Conservation (phyloP, 2,797 vertebrate genomes). For the Trachurus trachurus region DNA sequence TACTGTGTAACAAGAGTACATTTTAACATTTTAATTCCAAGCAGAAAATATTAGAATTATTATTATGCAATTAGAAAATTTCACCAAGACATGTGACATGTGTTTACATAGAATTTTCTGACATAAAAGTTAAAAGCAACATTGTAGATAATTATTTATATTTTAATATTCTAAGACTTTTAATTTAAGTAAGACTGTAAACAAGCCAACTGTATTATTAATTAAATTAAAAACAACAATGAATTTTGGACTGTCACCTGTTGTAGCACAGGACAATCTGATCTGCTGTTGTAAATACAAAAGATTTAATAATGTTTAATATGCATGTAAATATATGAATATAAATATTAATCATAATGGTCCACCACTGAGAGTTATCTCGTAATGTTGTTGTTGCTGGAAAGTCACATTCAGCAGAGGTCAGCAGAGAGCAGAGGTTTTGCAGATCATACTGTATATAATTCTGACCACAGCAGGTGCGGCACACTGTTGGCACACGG, state of each 20-base stretch:
- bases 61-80: neutral
- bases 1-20: neutral
- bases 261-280: neutral
- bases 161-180: neutral
- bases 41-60: neutral
- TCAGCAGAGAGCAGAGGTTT: slow-evolving; percentile 60
- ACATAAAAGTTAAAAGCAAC: neutral
- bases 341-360: neutral
- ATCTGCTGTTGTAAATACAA: neutral
- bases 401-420: slow-evolving; percentile 49
- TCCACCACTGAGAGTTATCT: neutral
- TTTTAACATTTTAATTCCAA: slow-evolving; percentile 6
- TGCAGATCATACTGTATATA: slow-evolving; percentile 20
- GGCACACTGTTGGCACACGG: slow-evolving; percentile 50
- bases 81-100: neutral
- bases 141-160: neutral
- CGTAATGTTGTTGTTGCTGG: neutral
- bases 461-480: slow-evolving; percentile 34
- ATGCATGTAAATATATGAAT: neutral
- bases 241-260: neutral
- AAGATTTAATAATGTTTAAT: neutral
- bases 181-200: neutral
- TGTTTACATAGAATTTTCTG: neutral
- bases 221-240: neutral
- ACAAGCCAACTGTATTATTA: neutral